Evolutionary conservation across 1,140 invertebrate genomes (phyloP).

Genomic region (Kradibia gibbosae): DNA sequence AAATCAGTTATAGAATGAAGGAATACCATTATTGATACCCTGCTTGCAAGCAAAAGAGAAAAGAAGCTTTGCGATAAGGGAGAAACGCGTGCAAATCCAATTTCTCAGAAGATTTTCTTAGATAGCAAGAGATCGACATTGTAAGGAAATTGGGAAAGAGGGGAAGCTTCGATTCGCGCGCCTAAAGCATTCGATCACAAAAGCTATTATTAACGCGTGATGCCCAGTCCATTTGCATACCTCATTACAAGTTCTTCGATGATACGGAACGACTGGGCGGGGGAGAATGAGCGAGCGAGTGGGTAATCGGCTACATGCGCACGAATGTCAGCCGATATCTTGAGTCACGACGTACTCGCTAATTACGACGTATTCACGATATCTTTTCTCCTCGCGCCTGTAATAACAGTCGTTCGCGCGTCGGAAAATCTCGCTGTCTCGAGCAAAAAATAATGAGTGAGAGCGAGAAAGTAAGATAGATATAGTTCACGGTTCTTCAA

Average conservation of each 20-base stretch:
- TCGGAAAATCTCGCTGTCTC: conserved; percentile 18
- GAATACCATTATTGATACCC: neutral
- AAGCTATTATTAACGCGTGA: conserved; percentile 61
- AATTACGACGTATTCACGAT: conserved; percentile 56
- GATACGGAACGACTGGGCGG: conserved; percentile 48
- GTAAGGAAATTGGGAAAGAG: conserved; percentile 18
- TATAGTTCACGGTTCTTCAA: neutral
- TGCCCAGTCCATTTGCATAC: conserved; percentile 56
- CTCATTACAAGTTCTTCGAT: conserved; percentile 59
- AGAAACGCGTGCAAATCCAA: neutral
- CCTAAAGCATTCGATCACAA: conserved; percentile 57
- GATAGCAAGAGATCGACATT: neutral
- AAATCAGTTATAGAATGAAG: neutral
- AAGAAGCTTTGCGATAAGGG: neutral
- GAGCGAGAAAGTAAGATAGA: neutral
- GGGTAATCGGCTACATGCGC: conserved; percentile 2
- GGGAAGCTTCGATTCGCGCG: conserved; percentile 24
- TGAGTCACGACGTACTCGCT: conserved; percentile 54
- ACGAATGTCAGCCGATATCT: conserved; percentile 59
- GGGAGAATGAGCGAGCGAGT: neutral
- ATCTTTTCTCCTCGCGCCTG: conserved; percentile 48
- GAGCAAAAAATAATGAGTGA: neutral
- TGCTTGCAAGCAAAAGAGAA: neutral
- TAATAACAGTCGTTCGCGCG: conserved; percentile 38
- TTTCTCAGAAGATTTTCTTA: conserved; percentile 18